Conservation (phyloP, 2,797 vertebrate species). For the Ctenopoma multispine region DNA sequence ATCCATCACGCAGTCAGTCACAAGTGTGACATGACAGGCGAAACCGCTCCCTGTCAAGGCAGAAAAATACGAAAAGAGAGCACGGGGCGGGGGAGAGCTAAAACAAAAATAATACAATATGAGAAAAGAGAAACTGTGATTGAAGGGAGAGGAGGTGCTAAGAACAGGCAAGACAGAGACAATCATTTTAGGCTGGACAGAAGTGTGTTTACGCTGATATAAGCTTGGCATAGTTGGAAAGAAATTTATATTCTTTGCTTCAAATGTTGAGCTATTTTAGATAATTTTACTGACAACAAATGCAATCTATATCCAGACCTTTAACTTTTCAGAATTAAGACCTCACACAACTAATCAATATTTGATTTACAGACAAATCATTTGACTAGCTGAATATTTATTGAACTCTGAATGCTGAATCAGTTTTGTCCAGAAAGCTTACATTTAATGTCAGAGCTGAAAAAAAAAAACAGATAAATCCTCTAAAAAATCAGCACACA, state of each 20-base stretch:
- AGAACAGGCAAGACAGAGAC: slow-evolving; percentile 7
- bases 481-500: not conserved
- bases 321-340: not conserved
- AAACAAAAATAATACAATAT: slow-evolving; percentile 45
- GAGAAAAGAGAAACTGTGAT: slow-evolving; percentile 22
- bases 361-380: not conserved
- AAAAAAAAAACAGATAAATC: no score
- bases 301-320: not conserved
- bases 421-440: not conserved
- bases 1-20: slow-evolving; percentile 77
- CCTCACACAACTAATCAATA: not conserved
- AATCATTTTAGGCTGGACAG: slow-evolving; percentile 1
- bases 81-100: slow-evolving; percentile 9
- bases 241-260: not conserved
- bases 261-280: not conserved
- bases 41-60: slow-evolving; percentile 69
- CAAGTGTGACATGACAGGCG: slow-evolving; percentile 75
- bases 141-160: slow-evolving; percentile 4
- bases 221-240: not conserved
- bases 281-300: not conserved
- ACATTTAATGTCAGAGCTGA: not conserved
- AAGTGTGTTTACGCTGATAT: slow-evolving; percentile 9
- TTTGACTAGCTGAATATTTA: not conserved
- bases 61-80: slow-evolving; percentile 57
- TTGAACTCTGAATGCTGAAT: not conserved